Evolutionary conservation across 2,888 invertebrate species (phyloP), one percentile per base, ranked within the genome.

Genomic region (Dynastes grantii): DNA sequence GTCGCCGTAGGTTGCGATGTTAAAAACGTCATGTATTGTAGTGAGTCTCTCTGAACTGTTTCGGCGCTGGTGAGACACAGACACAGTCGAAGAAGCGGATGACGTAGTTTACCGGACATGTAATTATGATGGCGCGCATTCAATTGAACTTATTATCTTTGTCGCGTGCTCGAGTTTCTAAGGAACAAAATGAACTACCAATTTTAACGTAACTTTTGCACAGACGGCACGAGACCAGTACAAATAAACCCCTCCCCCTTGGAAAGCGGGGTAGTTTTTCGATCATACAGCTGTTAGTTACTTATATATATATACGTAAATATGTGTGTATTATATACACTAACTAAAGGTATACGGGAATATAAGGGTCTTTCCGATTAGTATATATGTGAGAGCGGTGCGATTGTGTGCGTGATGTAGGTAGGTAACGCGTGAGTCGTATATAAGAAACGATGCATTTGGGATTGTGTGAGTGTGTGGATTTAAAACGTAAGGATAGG

Each of bases 221-320:
- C 87, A 87, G 85, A 80, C 83, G 88, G 88, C 88, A 88, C 88
- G 88, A 87, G 88, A 84, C 87, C 87, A 85, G 86, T 85, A 87
- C 86, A 86, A 86, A 87, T 85, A 86, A 86, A 88, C 88, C 87
- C 88, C 79, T 79, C 88, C 86, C 87, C 88, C 82, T 86, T 85
- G 55, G 16, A 85, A 84, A 85, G 85, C 87, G 88, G 88, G 88
- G 87, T 86, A 87, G 85, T 87, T 88, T 87, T 86, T 84, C 84
- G 85, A 86, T 86, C 86, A 58, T 22, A 87, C 88, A 88, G 87
- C 88, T 88, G 88, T 87, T 88, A 27, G 79, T 81, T 55, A 80
- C 79, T 71, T 22, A 71, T 64, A 64, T 61, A 64, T 61, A 70
- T 55, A 51, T 22, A 58, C 53, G 9, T 53, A 67, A 58, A 58